Evolutionary conservation across 2,888 invertebrate genomes (phyloP).

Genomic region (Dolomedes plantarius): DNA sequence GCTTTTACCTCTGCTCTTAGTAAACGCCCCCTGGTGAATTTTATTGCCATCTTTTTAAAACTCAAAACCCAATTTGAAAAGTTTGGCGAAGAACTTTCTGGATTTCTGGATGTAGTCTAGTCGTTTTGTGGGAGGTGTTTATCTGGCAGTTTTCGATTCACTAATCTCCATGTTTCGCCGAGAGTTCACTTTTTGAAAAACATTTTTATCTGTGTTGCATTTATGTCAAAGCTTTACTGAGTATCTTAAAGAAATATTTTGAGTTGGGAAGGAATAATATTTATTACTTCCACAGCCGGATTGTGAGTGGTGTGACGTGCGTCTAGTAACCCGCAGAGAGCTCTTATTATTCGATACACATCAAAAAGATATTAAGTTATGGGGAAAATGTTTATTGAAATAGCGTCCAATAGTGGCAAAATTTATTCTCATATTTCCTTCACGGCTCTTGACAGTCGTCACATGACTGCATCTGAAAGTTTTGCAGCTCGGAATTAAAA

Average conservation of each 20-base stretch:
- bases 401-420: too few species aligned
- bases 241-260: slow-evolving; percentile 8
- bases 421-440: too few species aligned
- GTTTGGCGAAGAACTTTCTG: slow-evolving; percentile 23
- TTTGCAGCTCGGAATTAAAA: too few species aligned
- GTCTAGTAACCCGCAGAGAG: too few species aligned
- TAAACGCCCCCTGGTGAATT: slow-evolving; percentile 45
- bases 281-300: not conserved
- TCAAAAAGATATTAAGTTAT: not conserved
- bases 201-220: slow-evolving; percentile 25
- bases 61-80: slow-evolving; percentile 47
- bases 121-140: slow-evolving; percentile 10
- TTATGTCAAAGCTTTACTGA: not conserved
- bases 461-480: too few species aligned
- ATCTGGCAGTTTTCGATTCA: slow-evolving; percentile 17
- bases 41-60: slow-evolving; percentile 52
- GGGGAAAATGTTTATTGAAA: not conserved
- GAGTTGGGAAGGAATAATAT: not conserved
- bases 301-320: not conserved
- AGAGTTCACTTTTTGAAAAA: slow-evolving; percentile 10
- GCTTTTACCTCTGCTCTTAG: slow-evolving; percentile 20
- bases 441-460: too few species aligned
- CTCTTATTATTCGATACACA: not conserved
- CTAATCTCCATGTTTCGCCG: slow-evolving; percentile 28
- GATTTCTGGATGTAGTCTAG: slow-evolving; percentile 15